phyloP scores from a whole-genome alignment of 2,888 invertebrate species.

The Brachypterus glaber region DNA sequence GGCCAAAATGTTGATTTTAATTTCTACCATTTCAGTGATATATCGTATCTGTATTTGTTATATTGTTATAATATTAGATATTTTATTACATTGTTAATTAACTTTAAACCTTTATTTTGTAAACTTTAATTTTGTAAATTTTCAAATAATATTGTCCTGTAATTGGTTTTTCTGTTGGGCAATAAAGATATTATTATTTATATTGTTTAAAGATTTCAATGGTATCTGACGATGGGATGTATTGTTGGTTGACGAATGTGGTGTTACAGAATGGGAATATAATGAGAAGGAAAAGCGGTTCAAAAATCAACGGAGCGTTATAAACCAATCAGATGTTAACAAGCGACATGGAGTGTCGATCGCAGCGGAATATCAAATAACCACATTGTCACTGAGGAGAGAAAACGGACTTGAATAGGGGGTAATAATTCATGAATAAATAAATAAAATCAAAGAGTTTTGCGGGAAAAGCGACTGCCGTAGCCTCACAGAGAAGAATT shows the following conservation, averaged over 20 bases:
- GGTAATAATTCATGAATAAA: slow-evolving; percentile 35
- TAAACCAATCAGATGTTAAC: slow-evolving; percentile 31
- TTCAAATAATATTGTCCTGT: too few species aligned
- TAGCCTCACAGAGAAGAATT: slow-evolving; percentile 29
- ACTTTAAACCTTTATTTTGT: too few species aligned
- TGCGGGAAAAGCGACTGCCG: slow-evolving; percentile 26
- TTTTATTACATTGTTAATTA: too few species aligned
- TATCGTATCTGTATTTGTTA: too few species aligned
- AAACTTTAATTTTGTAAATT: too few species aligned
- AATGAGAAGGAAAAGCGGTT: neutral
- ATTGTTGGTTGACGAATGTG: neutral
- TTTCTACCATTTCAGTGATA: too few species aligned
- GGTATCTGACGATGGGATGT: too few species aligned
- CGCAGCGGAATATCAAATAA: slow-evolving; percentile 30
- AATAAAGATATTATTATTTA: too few species aligned
- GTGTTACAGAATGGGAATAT: slow-evolving; percentile 1
- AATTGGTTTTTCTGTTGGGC: too few species aligned
- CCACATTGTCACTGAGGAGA: slow-evolving; percentile 28
- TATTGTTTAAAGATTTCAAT: too few species aligned
- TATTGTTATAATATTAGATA: too few species aligned
- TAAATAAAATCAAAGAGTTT: slow-evolving; percentile 33
- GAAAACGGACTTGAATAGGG: slow-evolving; percentile 30
- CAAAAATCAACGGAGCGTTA: slow-evolving; percentile 18
- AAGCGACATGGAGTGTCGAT: slow-evolving; percentile 28
- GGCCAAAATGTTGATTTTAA: too few species aligned